Base-by-base conservation (phyloP, 2,888 invertebrate species). In the Megastigmus dorsalis region DNA sequence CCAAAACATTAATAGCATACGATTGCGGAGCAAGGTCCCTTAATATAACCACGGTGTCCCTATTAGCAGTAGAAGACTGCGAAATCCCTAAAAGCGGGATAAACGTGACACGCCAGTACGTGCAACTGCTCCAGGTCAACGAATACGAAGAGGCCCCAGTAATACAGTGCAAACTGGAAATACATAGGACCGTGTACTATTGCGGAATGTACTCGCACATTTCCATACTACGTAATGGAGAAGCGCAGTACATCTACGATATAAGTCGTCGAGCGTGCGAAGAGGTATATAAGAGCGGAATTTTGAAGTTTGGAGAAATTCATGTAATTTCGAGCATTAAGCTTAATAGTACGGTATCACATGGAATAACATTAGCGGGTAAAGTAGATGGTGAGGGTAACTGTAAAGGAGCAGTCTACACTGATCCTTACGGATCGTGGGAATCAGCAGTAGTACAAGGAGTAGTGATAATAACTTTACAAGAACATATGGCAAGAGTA, bases 341-440 rank as follows among this genome's bases (percentile, higher is more conserved):
- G 7, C 4, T 43, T 1, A 43, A 50, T 50, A 2, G 20, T 5
- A 20, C 23, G 6, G 26, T 13, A 20, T 3, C 20, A 1, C 48
- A 26, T 0, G 5, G 13, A 1, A 6, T 26, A 0, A 20, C 10
- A 7, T 50, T n/a, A 3, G 54, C 54, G 5, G 28, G 28, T 3
- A 54, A 33, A 0, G 10, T 72, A 0, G 33, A 36, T 0, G 2
- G 20, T 0, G 70, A 77, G 2, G 79, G 79, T 4, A 52, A 9
- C 0, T 81, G 79, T 20, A 5, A 33, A 0, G 79, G 78, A 5
- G 72, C 68, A 0, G 59, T 69, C 6, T 80, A 78, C 38, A 69
- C 76, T 9, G 80, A 80, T 10, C 66, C 74, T 0, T 78, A 74
- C 10, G 74, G 77, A 13, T 59, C 36, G 0, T 80, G 78, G 75